Evolutionary conservation across 1,140 invertebrate species (phyloP), one percentile per base, ranked within the genome.

Genomic region (Aphaenogaster floridana): DNA sequence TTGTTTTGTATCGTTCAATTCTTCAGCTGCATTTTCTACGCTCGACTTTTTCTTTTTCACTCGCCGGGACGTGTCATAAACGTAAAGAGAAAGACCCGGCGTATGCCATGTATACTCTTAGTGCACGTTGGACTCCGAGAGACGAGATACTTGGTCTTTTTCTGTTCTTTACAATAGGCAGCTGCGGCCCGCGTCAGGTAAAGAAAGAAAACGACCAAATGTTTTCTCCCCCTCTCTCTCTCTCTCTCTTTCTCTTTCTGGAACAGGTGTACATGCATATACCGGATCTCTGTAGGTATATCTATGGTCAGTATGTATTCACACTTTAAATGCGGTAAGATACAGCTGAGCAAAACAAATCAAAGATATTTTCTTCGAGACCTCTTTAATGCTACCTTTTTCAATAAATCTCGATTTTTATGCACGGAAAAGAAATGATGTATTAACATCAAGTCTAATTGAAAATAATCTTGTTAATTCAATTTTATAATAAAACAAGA

Each of bases 101-200:
- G 28, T 21, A 21, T n/a, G 17, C 34, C 7, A 2, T 5, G 1
- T n/a, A 36, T 11, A 21, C 0, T 59, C 2, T 52, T 39, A 28
- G 5, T 69, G 42, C 0, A 64, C 48, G 11, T 54, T 54, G 52
- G n/a, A 74, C 36, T 36, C 17, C 36, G 34, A 57, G 9, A 74
- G 15, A 72, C 0, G 0, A 54, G 17, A 61, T 17, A 61, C 36
- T 15, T 0, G 7, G 36, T 17, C n/a, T 28, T 59, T 45, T 76
- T 74, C 52, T 42, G 11, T 59, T 42, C 54, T 42, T 76, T 61
- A 61, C 54, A 61, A 59, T 59, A 61, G 39, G 11, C 36, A 76
- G 50, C 50, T 72, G 34, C 69, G 11, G 42, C n/a, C 0, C 8
- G 28, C 48, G 52, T 76, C 36, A 50, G 13, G 45, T 61, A 28